Base-by-base conservation (phyloP, 2,797 vertebrate species). In the Malurus splendens region DNA sequence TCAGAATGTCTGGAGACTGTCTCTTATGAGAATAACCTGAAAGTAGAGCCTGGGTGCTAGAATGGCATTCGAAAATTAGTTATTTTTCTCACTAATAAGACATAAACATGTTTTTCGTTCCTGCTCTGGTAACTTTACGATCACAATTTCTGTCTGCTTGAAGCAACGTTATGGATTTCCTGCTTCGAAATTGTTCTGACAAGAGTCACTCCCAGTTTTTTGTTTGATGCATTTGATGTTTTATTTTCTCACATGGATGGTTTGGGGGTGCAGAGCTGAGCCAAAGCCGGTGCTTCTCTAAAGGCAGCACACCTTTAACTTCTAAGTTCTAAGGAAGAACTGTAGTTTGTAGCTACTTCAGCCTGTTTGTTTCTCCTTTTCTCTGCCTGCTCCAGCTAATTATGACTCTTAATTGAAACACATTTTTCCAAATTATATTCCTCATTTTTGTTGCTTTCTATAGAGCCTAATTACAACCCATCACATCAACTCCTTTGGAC, bases 381-480 rank as follows among this genome's bases (percentile, higher is more conserved):
- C 60, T 50, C 52, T 73, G 56, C 36, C 82, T 76, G 33, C 64
- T 90, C 67, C 52, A 42, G 33, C 65, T 65, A 75, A 64, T 83
- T 65, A 66, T 62, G 77, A 33, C 52, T 78, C 51, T 87, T 68
- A 86, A 81, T 23, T 70, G 50, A 67, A 82, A 56, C 45, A 66
- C 13, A 5, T 85, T 81, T 85, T 90, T 86, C 80, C 55, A 86
- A 90, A 90, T 78, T 59, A 24, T 56, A 73, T 89, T 86, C 66
- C 52, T 81, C 12, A 14, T 59, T 89, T 92, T 83, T 80, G 27
- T 61, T 94, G 59, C 83, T 73, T 90, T 82, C 83, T 62, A 2
- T 62, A 27, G 38, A 73, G 48, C 71, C 52, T 86, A 90, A 70
- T 62, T 83, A 56, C 59, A 92, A 23, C 64, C 41, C 5, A 5